Evolutionary conservation across 1,140 invertebrate species (phyloP).

Genomic region (Heterodera carotae): DNA sequence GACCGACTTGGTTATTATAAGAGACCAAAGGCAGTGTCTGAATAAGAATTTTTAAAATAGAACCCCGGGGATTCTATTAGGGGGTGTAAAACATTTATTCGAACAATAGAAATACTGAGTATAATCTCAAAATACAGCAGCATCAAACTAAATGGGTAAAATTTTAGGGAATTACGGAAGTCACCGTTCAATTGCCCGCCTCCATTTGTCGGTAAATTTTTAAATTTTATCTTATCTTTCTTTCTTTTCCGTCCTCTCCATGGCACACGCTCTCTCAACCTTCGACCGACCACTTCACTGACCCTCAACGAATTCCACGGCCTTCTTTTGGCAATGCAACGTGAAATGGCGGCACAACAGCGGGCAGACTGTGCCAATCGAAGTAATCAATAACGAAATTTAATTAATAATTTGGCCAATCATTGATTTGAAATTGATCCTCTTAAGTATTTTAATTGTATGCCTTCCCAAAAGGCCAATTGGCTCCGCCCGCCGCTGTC

Average conservation of each 20-base stretch:
- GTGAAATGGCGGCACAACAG: slow-evolving; percentile 22
- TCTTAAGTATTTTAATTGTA: background rate
- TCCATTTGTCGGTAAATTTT: slow-evolving; percentile 15
- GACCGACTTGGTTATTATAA: too few species aligned
- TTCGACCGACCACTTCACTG: slow-evolving; percentile 21
- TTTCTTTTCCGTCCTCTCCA: slow-evolving; percentile 23
- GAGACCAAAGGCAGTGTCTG: too few species aligned
- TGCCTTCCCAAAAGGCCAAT: background rate
- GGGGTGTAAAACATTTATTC: too few species aligned
- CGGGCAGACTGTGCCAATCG: background rate
- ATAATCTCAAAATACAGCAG: too few species aligned
- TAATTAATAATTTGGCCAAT: background rate
- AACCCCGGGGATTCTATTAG: too few species aligned
- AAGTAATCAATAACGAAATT: background rate
- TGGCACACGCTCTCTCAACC: slow-evolving; percentile 5
- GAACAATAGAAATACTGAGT: too few species aligned
- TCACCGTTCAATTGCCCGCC: slow-evolving; percentile 29
- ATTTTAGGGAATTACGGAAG: slow-evolving; percentile 19
- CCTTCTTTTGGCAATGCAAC: slow-evolving; percentile 21
- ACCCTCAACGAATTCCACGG: slow-evolving; percentile 30
- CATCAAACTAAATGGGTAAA: background rate
- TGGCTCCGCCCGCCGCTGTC: background rate
- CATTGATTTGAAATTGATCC: background rate
- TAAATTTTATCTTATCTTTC: background rate
- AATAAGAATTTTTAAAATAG: too few species aligned